Percentiles rank a stretch among this genome's conserved stretches.
Conservation (phyloP, 92 coral and sea anemone genomes). For the Epizoanthus scotinus region DNA sequence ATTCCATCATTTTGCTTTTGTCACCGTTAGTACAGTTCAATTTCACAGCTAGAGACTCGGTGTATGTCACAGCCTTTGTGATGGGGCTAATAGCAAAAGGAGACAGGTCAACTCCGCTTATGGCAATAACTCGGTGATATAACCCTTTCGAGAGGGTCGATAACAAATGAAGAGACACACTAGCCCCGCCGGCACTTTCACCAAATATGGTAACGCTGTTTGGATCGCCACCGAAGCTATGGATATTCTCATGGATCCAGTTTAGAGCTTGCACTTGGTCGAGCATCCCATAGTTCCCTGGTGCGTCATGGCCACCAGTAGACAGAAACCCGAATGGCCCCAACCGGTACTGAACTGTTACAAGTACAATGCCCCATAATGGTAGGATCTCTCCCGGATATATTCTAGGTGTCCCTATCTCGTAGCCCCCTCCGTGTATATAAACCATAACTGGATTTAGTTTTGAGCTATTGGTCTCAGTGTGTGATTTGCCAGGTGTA, state of each 20-base stretch:
- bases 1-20: slow-evolving; percentile 42
- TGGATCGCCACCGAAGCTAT: slow-evolving; percentile 83
- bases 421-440: slow-evolving; percentile 83
- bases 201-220: slow-evolving; percentile 79
- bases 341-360: slow-evolving; percentile 77
- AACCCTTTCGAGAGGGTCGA: slow-evolving; percentile 76
- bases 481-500: slow-evolving; percentile 43
- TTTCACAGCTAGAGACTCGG: slow-evolving; percentile 49
- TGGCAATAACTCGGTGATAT: slow-evolving; percentile 78
- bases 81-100: slow-evolving; percentile 77
- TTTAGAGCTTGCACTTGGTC: slow-evolving; percentile 84
- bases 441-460: slow-evolving; percentile 70
- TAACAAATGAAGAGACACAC: slow-evolving; percentile 89
- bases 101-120: slow-evolving; percentile 88
- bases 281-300: slow-evolving; percentile 79
- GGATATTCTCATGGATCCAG: slow-evolving; percentile 84
- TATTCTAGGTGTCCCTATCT: slow-evolving; percentile 62
- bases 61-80: slow-evolving; percentile 51
- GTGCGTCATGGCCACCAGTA: slow-evolving; percentile 60
- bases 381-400: slow-evolving; percentile 73
- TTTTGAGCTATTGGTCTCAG: slow-evolving; percentile 6
- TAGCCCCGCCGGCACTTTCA: slow-evolving; percentile 94
- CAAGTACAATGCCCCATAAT: slow-evolving; percentile 64
- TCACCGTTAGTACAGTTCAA: slow-evolving; percentile 60
- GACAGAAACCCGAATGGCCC: slow-evolving; percentile 81